These are phyloP conservation scores for Sphaerodactylus townsendi DNA, from an alignment of 2,113 vertebrate genomes.

Conservation along the genomic window DNA sequence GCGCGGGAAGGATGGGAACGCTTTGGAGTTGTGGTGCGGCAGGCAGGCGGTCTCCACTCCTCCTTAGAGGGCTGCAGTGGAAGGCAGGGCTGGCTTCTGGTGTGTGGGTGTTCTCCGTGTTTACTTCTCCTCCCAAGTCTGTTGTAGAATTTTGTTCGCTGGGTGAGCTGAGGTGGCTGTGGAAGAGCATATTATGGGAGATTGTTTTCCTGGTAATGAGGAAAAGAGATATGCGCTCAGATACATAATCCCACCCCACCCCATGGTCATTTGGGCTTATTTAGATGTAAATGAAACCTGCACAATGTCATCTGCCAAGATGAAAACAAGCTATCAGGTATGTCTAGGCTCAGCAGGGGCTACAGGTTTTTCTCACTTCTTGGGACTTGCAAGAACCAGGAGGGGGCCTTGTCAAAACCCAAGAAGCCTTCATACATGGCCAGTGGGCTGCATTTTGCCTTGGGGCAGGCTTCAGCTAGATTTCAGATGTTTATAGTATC, in stretches of 20 bases:
- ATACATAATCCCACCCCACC: neutral
- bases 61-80: fast-evolving
- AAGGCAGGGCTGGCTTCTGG: neutral
- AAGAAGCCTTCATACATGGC: neutral
- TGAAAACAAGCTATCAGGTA: neutral
- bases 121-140: neutral
- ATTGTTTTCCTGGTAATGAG: neutral
- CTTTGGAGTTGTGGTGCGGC: neutral
- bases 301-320: neutral
- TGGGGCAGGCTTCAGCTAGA: neutral
- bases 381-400: neutral
- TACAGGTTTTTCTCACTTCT: neutral
- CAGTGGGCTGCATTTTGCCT: neutral
- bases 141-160: no score
- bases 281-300: neutral
- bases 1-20: fast-evolving
- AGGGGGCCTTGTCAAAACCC: neutral
- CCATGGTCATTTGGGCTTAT: neutral
- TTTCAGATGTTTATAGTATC: neutral
- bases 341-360: neutral
- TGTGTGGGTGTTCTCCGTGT: neutral
- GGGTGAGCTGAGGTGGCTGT: no score
- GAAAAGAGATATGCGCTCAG: no score
- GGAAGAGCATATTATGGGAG: no score
- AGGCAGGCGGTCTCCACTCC: neutral